Base-by-base conservation (phyloP, 1,140 invertebrate species). In the Zaprionus davidi region DNA sequence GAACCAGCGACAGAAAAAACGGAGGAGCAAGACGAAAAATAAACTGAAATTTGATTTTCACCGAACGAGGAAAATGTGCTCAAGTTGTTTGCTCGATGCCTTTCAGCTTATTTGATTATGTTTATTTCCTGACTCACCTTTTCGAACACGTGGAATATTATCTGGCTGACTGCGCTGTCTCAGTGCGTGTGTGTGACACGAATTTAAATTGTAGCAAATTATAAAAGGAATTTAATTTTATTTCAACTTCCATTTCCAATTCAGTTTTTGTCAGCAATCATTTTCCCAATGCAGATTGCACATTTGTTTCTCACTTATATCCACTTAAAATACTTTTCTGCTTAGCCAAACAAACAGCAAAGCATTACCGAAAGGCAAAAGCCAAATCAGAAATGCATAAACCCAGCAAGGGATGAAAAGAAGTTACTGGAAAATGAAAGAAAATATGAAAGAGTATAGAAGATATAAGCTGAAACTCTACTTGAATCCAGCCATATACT, bases 81-180 rank as follows among this genome's bases (percentile, higher is more conserved):
- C 31, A 64, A 66, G 62, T 78, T 80, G 78, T 80, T 80, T 80
- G 67, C 65, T 69, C 55, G 38, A 44, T 74, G 87, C 72, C 81
- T 78, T 75, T 75, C 67, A 78, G 76, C 79, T 90, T 79, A 88
- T 88, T 88, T 82, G 84, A 88, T 88, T 88, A 88, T 88, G 81
- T 88, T 88, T 88, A 88, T 88, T 88, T 68, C 81, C 71, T 66
- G 76, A 77, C 71, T 69, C 72, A 73, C 63, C 76, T 75, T 55
- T 34, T 5, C 15, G 24, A 65, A 59, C 49, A 68, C 24, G 58
- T 17, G 5, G 71, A 71, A 71, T 71, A 82, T 80, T 82, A 71
- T 71, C 41, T 62, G 49, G 12, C 46, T 76, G 62, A 59, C 26
- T 60, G 68, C 64, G 31, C 20, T 34, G 11, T 44, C 57, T n/a